A percentile compares a stretch with the other conserved stretches of the same genome.
Evolutionary conservation across 2,113 vertebrate genomes (phyloP).

Genomic region (Sylvia atricapilla): DNA sequence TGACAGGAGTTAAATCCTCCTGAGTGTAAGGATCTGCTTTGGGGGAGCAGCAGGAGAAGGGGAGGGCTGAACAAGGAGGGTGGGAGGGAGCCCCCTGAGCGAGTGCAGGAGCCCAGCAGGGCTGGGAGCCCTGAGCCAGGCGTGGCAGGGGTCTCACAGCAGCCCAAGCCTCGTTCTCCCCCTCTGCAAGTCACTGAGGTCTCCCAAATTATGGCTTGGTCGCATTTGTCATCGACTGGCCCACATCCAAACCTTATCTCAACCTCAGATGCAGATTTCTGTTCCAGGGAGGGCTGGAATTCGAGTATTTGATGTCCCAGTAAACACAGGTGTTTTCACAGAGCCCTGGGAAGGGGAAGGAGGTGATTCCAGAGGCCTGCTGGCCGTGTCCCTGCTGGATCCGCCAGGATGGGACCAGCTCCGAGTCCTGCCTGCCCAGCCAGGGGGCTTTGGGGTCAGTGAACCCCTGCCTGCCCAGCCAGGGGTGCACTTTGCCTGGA

Average conservation of each 20-base stretch:
- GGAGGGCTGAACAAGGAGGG: neutral
- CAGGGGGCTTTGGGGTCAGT: too few species aligned
- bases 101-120: neutral
- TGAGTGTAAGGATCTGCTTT: neutral
- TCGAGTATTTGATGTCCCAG: neutral
- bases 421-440: too few species aligned
- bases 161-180: neutral
- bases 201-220: neutral
- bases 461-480: too few species aligned
- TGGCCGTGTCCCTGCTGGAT: neutral
- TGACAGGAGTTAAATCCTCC: neutral
- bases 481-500: too few species aligned
- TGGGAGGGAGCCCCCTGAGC: neutral
- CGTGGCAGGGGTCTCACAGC: accelerated
- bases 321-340: neutral
- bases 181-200: accelerated
- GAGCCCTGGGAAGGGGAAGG: neutral
- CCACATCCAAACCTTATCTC: neutral
- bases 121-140: neutral
- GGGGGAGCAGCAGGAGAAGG: neutral
- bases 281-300: neutral
- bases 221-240: neutral
- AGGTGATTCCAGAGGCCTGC: neutral
- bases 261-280: neutral
- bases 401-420: neutral